Percentiles rank a stretch among this genome's conserved stretches.
phyloP scores from a whole-genome alignment of 2,113 vertebrate genomes.

The Asarcornis scutulata region DNA sequence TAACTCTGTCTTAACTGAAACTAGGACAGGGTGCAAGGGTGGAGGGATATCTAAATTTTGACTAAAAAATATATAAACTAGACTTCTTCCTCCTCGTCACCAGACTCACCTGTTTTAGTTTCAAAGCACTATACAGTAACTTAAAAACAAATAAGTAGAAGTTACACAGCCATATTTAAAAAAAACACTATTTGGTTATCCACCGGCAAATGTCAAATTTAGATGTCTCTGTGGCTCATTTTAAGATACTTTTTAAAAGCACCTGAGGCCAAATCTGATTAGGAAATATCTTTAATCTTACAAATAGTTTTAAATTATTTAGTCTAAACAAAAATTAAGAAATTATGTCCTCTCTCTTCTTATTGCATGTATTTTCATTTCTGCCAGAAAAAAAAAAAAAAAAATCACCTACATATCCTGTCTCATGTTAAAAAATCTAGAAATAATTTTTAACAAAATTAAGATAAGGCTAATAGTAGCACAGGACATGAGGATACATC shows the following conservation, averaged over 20 bases:
- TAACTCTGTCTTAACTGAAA: too few species aligned
- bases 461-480: background rate
- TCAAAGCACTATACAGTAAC: background rate
- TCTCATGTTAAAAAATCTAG: background rate
- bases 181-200: background rate
- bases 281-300: background rate
- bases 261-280: background rate
- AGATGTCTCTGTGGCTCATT: background rate
- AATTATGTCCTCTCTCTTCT: background rate
- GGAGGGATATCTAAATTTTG: background rate
- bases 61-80: background rate
- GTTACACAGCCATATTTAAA: background rate
- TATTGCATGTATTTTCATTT: background rate
- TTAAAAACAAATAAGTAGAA: background rate
- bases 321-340: background rate
- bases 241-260: background rate
- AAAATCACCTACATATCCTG: background rate
- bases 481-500: background rate
- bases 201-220: background rate
- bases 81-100: background rate
- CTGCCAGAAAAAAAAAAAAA: too few species aligned
- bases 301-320: background rate
- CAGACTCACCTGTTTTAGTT: background rate
- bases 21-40: too few species aligned
- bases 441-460: background rate